phyloP scores from a whole-genome alignment of 2,888 invertebrate species.

The Apocheima hispidaria region DNA sequence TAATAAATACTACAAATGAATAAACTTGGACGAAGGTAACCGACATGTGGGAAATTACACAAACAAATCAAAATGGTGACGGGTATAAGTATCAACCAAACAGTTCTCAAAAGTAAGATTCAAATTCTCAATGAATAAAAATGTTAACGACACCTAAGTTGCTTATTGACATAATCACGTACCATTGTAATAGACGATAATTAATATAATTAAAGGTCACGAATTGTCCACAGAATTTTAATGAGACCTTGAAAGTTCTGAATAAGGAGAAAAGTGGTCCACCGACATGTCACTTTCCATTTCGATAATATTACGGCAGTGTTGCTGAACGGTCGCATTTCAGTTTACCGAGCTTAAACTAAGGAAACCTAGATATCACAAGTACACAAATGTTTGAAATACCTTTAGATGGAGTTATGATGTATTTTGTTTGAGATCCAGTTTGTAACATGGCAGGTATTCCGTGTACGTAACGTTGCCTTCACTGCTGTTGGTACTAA shows the following conservation, averaged over 20 bases:
- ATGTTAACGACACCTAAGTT: no score
- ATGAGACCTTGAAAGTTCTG: conserved; percentile 52
- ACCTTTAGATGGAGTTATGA: conserved; percentile 27
- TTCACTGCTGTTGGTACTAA: conserved; percentile 32
- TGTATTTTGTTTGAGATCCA: conserved; percentile 22
- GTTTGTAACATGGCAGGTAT: conserved; percentile 34
- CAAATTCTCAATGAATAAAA: background rate
- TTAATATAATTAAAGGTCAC: conserved; percentile 11
- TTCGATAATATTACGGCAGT: conserved; percentile 18
- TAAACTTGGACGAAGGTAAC: conserved; percentile 36
- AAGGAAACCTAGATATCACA: background rate
- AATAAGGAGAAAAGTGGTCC: conserved; percentile 59
- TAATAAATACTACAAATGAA: conserved; percentile 48
- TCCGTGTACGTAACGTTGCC: conserved; percentile 38
- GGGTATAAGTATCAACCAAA: background rate
- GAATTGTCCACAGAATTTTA: conserved; percentile 23
- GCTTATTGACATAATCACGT: conserved; percentile 12
- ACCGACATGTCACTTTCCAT: conserved; percentile 41
- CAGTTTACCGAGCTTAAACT: conserved; percentile 5
- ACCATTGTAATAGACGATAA: conserved; percentile 17
- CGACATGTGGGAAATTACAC: conserved; percentile 27
- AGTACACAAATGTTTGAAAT: conserved; percentile 12
- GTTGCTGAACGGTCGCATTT: background rate
- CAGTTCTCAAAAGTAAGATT: background rate
- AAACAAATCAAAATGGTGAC: conserved; percentile 15